A percentile compares a stretch with the other conserved stretches of the same genome.
Evolutionary conservation across 2,888 invertebrate species (phyloP).

Genomic region (Chamaedrilus cognettii): DNA sequence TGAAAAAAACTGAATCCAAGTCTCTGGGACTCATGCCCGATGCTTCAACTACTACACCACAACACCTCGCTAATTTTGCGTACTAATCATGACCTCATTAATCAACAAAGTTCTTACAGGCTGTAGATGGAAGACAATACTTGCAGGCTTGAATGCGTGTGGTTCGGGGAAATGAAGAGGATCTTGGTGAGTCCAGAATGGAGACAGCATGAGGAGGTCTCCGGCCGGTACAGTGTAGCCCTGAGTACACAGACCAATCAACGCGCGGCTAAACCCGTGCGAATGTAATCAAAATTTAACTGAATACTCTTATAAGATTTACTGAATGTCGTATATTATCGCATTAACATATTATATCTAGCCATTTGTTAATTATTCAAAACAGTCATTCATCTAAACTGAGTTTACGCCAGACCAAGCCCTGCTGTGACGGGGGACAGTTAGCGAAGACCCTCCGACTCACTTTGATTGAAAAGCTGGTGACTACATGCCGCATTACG

Average conservation of each 20-base stretch:
- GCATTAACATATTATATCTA: neutral
- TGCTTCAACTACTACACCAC: too few relatives aligned
- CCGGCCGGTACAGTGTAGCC: conserved; percentile 45
- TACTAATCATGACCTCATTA: too few relatives aligned
- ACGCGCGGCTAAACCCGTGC: too few relatives aligned
- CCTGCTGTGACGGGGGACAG: too few relatives aligned
- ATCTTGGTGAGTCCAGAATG: conserved; percentile 52
- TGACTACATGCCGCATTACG: conserved; percentile 45
- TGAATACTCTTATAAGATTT: conserved; percentile 4
- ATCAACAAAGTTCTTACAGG: too few relatives aligned
- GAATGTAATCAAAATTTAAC: neutral
- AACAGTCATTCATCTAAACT: neutral
- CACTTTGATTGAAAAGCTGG: conserved; percentile 44
- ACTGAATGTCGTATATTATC: neutral
- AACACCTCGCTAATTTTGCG: too few relatives aligned
- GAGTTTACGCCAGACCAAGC: too few relatives aligned
- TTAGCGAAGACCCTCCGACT: too few relatives aligned
- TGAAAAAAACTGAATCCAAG: too few relatives aligned
- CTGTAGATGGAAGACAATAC: conserved; percentile 23
- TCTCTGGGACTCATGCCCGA: too few relatives aligned
- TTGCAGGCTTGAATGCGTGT: conserved; percentile 46
- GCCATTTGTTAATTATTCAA: neutral
- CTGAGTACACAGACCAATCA: too few relatives aligned
- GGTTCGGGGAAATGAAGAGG: conserved; percentile 45
- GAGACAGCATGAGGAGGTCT: conserved; percentile 50